Conservation (phyloP, 2,113 vertebrate genomes). For the Emydocephalus ijimae region DNA sequence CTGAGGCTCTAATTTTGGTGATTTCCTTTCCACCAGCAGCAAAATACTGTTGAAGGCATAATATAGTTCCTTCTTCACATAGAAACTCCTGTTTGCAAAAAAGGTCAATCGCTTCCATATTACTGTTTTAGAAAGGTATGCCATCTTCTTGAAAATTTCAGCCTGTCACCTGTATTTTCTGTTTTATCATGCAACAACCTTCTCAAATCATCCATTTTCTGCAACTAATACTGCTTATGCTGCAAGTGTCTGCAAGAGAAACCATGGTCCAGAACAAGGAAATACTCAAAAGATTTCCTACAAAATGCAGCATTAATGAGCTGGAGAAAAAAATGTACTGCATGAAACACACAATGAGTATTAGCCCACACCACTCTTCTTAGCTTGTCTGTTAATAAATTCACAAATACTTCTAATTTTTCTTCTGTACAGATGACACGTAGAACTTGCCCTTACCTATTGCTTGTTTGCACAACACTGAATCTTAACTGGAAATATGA, state of each 20-base stretch:
- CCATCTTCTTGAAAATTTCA: background rate
- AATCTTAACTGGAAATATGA: background rate
- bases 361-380: background rate
- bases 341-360: background rate
- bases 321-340: background rate
- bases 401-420: background rate
- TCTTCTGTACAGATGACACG: background rate
- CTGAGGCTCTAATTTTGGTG: background rate
- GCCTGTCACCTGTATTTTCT: background rate
- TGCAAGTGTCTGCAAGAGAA: background rate
- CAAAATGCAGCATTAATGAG: background rate
- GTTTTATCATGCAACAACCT: background rate
- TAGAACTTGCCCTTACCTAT: background rate
- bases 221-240: background rate
- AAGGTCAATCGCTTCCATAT: background rate
- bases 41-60: constrained; percentile 13
- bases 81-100: background rate
- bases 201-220: background rate
- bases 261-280: background rate
- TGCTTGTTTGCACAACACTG: background rate
- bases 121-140: background rate
- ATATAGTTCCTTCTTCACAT: background rate
- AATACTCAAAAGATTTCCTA: background rate
- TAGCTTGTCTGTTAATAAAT: background rate
- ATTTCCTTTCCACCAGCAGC: background rate